Percentiles rank a stretch among this genome's conserved stretches.
phyloP scores from a whole-genome alignment of 1,140 invertebrate species.

The Drosophila rufa region DNA sequence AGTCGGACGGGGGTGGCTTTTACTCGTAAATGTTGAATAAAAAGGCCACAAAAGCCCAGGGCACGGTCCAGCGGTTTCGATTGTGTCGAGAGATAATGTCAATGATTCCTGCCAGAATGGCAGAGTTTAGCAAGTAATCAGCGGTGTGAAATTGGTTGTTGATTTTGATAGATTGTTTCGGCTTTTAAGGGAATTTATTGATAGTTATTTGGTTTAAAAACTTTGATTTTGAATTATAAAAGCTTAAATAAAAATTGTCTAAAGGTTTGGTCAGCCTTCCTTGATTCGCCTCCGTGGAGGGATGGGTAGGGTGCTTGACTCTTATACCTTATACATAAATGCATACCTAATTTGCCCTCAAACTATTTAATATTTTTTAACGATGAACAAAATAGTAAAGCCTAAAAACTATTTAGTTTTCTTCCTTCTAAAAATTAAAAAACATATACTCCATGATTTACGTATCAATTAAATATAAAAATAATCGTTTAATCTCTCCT shows the following conservation, averaged over 20 bases:
- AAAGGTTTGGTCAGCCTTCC: too few species aligned
- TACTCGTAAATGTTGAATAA: slow-evolving; percentile 3
- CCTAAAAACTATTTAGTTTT: too few species aligned
- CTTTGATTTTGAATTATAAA: neutral
- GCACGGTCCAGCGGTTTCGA: slow-evolving; percentile 21
- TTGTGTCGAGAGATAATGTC: slow-evolving; percentile 35
- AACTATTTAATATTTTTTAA: too few species aligned
- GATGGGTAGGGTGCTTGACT: too few species aligned
- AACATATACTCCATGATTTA: neutral
- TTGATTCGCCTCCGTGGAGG: too few species aligned
- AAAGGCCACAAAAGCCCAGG: slow-evolving; percentile 9
- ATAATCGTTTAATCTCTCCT: neutral
- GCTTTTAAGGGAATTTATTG: neutral
- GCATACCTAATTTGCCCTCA: too few species aligned
- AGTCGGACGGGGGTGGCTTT: slow-evolving; percentile 20
- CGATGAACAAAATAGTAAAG: too few species aligned
- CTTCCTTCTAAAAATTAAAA: too few species aligned
- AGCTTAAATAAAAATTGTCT: too few species aligned
- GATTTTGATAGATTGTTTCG: neutral
- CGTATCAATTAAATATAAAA: neutral
- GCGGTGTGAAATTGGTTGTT: slow-evolving; percentile 29
- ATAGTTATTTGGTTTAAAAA: neutral
- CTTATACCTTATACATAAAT: too few species aligned
- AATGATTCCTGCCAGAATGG: slow-evolving; percentile 3
- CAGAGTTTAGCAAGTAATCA: slow-evolving; percentile 25